These are phyloP conservation scores for Campylorhamphus procurvoides DNA, from an alignment of 2,113 vertebrate genomes.

Conservation along the genomic window DNA sequence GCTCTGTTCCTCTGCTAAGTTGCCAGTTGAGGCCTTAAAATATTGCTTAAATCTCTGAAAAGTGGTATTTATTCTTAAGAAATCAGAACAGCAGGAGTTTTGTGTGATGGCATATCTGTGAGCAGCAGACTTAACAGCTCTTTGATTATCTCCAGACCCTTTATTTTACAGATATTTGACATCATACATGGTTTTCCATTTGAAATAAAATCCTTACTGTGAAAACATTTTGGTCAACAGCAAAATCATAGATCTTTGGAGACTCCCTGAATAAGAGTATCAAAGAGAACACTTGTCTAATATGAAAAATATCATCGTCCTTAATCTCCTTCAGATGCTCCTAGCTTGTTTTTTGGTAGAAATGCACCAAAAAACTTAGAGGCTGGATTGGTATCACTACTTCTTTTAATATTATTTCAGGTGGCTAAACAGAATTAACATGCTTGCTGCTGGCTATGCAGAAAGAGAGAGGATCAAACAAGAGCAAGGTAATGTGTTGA, in stretches of 20 bases:
- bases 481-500: slow-evolving; percentile 87
- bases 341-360: slow-evolving; percentile 34
- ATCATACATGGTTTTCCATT: slow-evolving; percentile 31
- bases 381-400: not conserved
- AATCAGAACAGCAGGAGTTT: slow-evolving; percentile 34
- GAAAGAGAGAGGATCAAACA: slow-evolving; percentile 93
- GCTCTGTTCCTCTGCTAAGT: slow-evolving; percentile 21
- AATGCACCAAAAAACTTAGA: not conserved
- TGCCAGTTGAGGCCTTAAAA: slow-evolving; percentile 37
- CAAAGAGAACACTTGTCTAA: slow-evolving; percentile 39
- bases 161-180: slow-evolving; percentile 51
- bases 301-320: not conserved
- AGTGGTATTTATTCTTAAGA: slow-evolving; percentile 45
- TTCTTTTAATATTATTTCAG: slow-evolving; percentile 81
- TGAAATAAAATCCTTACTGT: slow-evolving; percentile 51
- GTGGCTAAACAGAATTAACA: slow-evolving; percentile 97
- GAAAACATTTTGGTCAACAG: slow-evolving; percentile 48
- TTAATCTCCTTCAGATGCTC: not conserved
- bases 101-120: slow-evolving; percentile 36
- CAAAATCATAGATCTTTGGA: slow-evolving; percentile 40
- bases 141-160: slow-evolving; percentile 43
- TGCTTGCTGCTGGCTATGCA: slow-evolving; percentile 92
- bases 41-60: slow-evolving; percentile 42
- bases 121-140: slow-evolving; percentile 31
- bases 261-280: not conserved